Percentiles rank a stretch among this genome's conserved stretches.
Conservation (phyloP, 2,888 invertebrate genomes). For the Ophioninae sp. region DNA sequence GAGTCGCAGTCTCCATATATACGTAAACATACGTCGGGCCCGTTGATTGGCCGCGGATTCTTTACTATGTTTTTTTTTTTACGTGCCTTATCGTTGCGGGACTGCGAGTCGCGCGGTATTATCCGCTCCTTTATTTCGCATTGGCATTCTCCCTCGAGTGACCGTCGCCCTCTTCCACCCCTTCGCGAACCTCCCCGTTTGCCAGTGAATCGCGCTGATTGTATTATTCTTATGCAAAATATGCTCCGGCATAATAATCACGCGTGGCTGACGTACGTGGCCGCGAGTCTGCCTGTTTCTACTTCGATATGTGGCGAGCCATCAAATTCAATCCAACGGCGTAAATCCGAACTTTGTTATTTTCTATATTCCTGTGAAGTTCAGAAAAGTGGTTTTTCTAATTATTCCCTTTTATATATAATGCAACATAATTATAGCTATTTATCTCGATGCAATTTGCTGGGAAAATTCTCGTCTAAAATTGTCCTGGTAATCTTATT, state of each 20-base stretch:
- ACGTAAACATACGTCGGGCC: conserved; percentile 24
- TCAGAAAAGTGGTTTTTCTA: background rate
- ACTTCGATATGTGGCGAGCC: conserved; percentile 12
- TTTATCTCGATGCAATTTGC: too few species aligned
- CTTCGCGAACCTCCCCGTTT: conserved; percentile 38
- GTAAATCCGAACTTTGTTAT: background rate
- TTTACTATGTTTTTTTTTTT: conserved; percentile 9
- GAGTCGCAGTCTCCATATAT: background rate
- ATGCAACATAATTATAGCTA: too few species aligned
- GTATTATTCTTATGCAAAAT: conserved; percentile 76
- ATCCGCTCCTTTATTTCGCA: conserved; percentile 50
- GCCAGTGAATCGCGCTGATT: conserved; percentile 76
- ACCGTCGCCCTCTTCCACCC: conserved; percentile 24
- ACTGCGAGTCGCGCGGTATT: conserved; percentile 38
- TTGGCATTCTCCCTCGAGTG: conserved; percentile 46
- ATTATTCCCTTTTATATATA: background rate
- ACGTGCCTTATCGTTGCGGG: conserved; percentile 28
- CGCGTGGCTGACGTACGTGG: conserved; percentile 50
- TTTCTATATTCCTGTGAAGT: background rate
- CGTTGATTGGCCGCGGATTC: conserved; percentile 21
- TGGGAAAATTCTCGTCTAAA: background rate
- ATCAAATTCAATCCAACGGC: conserved; percentile 27
- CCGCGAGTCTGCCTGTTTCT: conserved; percentile 9
- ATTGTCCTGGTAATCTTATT: background rate
- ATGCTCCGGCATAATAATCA: conserved; percentile 69